Evolutionary conservation across 2,888 invertebrate species (phyloP).

Genomic region (Dolichomitus sp.): DNA sequence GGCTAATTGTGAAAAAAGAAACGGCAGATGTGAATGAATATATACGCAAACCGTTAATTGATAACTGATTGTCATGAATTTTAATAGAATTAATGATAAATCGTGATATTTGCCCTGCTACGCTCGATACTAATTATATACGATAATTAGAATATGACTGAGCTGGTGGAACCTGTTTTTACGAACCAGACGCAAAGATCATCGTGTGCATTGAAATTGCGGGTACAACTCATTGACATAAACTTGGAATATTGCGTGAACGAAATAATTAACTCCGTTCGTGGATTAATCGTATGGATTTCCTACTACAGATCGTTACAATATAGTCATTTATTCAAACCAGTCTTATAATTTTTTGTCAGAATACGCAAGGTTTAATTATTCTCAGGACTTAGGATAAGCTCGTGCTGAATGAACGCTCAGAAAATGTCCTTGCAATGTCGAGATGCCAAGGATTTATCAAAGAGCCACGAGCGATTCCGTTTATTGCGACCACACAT

Average conservation of each 20-base stretch:
- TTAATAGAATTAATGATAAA: conserved; percentile 37
- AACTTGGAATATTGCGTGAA: conserved; percentile 22
- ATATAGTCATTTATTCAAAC: conserved; percentile 30
- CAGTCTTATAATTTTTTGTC: conserved; percentile 5
- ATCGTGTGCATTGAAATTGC: conserved; percentile 24
- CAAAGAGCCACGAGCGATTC: neutral
- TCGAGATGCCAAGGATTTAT: neutral
- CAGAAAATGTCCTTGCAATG: neutral
- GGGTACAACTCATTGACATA: conserved; percentile 36
- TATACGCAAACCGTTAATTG: neutral
- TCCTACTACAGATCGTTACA: conserved; percentile 25
- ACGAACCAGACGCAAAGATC: conserved; percentile 40
- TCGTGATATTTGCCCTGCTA: conserved; percentile 18
- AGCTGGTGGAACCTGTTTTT: conserved; percentile 48
- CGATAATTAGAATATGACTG: conserved; percentile 23
- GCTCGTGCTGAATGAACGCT: neutral
- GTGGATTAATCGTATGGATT: conserved; percentile 21
- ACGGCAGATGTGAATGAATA: conserved; percentile 20
- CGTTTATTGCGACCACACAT: neutral
- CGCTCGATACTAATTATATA: conserved; percentile 18
- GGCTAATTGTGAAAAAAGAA: neutral
- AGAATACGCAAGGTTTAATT: neutral
- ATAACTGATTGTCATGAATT: conserved; percentile 32
- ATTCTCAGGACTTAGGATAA: neutral
- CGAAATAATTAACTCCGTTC: conserved; percentile 20